Base-by-base conservation (phyloP, 2,888 invertebrate genomes). In the Tanypteryx hageni region DNA sequence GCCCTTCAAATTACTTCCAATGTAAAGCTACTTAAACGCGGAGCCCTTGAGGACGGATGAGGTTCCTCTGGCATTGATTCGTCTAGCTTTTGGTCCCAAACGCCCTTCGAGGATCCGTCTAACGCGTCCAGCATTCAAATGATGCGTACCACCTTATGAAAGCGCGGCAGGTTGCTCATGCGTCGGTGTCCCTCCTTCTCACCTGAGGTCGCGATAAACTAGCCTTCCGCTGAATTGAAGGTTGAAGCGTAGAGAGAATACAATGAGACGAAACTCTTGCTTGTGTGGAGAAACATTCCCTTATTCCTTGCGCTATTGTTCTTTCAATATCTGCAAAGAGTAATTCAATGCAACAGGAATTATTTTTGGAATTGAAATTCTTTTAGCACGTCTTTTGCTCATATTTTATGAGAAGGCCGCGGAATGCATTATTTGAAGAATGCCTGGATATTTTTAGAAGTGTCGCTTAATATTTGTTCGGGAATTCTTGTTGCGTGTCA, bases 251-350 rank as follows among this genome's bases (percentile, higher is more conserved):
- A 27, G 44, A n/a, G 89, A 13, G 89, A 89, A 89, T 68, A 89
- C 89, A 89, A 89, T 68, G 89, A 64, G 89, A 57, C 61, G 59
- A 57, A 83, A 57, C 31, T 83, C 13, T 44, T n/a, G 64, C 64
- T 16, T 18, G 64, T 14, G 13, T 59, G 59, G 59, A 27, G 27
- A 59, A 31, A 27, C n/a, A 27, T 31, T n/a, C n/a, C n/a, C n/a
- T 0, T n/a, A 22, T 31, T 8, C 27, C 10, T 5, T 44, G 59
- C 61, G 18, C 44, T 31, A 64, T 64, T 89, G 64, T 89, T 89
- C 61, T 10, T 64, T n/a, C 18, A n/a, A 10, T 82, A 9, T 10
- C 83, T 56, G 8, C 11, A 14, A 44, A 44, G 31, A 82, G 10
- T 7, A 14, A 18, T 18, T 44, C 31, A 44, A 14, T 31, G 31